Evolutionary conservation across 2,113 vertebrate genomes (phyloP).

Genomic region (Chaetodon auriga): DNA sequence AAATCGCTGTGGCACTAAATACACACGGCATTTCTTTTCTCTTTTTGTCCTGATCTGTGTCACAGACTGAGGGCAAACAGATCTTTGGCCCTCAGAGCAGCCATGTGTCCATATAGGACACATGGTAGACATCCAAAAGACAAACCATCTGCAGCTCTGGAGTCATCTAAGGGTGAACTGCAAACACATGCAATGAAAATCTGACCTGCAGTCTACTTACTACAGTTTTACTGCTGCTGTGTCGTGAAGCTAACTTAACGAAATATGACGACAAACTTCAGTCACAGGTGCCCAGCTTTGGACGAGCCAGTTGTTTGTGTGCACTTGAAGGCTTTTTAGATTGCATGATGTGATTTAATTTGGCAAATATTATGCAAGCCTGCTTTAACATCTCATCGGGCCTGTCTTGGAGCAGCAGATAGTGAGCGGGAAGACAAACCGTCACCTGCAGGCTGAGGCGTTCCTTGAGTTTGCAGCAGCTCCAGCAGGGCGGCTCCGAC

Average conservation of each 20-base stretch:
- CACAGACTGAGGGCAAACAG: constrained; percentile 62
- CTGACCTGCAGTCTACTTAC: not conserved
- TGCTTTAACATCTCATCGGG: not conserved
- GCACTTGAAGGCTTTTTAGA: not conserved
- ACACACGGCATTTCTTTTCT: constrained; percentile 14
- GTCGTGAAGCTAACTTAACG: not conserved
- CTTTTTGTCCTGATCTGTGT: constrained; percentile 47
- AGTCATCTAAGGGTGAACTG: constrained; percentile 42
- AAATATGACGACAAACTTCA: not conserved
- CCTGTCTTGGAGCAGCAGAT: constrained; percentile 1
- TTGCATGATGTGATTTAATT: not conserved
- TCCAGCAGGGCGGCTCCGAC: constrained; percentile 8
- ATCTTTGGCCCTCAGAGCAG: constrained; percentile 68
- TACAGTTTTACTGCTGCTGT: constrained; percentile 2
- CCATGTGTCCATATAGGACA: constrained; percentile 80
- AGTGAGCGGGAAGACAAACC: not conserved
- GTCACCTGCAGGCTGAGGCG: constrained; percentile 9
- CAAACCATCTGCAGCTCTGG: constrained; percentile 73
- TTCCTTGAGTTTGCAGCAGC: constrained; percentile 18
- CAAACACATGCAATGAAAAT: constrained; percentile 23
- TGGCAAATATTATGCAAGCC: constrained; percentile 5
- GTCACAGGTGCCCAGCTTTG: not conserved
- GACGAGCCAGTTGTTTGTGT: not conserved
- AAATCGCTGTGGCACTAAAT: not conserved
- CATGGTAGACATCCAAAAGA: constrained; percentile 73